Evolutionary conservation across 2,797 vertebrate species (phyloP), one percentile per base, ranked within the genome.

Genomic region (Amniataba percoides): DNA sequence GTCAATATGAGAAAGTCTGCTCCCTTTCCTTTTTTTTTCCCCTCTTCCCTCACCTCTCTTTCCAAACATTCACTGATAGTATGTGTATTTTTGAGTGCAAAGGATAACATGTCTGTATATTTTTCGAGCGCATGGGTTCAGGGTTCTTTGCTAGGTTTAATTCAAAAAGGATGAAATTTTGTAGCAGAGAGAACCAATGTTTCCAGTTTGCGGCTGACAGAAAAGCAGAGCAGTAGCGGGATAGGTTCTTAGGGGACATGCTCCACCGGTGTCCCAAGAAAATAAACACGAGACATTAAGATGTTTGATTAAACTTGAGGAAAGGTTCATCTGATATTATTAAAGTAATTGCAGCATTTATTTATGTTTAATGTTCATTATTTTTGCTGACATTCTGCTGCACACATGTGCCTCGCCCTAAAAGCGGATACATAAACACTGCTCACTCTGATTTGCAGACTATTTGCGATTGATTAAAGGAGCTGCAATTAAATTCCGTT

Each of bases 41-140:
- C 27, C 27, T 31, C 71, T 79, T 77, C 81, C 81, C 71, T 86
- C 84, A 87, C 76, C 86, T 88, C 87, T 89, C 87, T 90, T 77
- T 93, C 92, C 89, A 94, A 94, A 92, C 87, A 94, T 87, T 86
- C 89, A 51, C 83, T 92, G 91, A 93, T 92, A 92, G 85, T 82
- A 62, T 93, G 91, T 94, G 88, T 94, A 94, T 95, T 94, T 94
- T 93, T 81, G 34, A 92, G 93, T 86, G 87, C 87, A 77, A 90
- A 93, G 86, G 85, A 93, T 92, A 94, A 93, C 92, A 94, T 91
- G 92, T 93, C 87, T 93, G 93, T 93, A 91, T 94, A 95, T 95
- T 94, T 94, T 93, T 87, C 77, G 63, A 90, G 84, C 45, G 3
- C 80, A 76, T 45, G 81, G 77, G 87, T 91, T 91, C 87, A 81